phyloP scores from a whole-genome alignment of 2,113 vertebrate species.

The Petrocephalus zakoni region DNA sequence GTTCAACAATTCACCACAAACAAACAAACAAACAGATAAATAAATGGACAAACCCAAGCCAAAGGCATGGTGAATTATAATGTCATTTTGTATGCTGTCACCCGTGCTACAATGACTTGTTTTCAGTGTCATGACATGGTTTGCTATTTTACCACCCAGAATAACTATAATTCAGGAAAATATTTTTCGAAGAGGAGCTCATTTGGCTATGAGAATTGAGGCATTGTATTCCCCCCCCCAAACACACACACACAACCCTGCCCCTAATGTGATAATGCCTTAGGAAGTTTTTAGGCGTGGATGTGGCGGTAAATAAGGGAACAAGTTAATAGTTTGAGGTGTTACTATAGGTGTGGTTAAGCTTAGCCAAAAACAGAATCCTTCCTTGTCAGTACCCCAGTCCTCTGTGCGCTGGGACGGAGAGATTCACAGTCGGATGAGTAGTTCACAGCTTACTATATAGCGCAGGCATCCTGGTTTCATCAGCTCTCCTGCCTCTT shows the following conservation, averaged over 20 bases:
- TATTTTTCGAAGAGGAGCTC: background rate
- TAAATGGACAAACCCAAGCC: background rate
- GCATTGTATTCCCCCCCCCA: background rate
- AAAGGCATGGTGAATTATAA: background rate
- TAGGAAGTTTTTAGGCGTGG: background rate
- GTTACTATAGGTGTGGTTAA: slow-evolving; percentile 46
- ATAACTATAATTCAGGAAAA: background rate
- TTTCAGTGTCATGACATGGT: background rate
- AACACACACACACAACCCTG: background rate
- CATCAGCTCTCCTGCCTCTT: background rate
- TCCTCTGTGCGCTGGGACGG: slow-evolving; percentile 1
- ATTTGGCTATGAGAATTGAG: background rate
- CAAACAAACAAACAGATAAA: background rate
- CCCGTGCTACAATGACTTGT: background rate
- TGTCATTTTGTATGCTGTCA: background rate
- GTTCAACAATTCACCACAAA: background rate
- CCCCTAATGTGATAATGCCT: background rate
- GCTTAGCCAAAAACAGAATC: slow-evolving; percentile 26
- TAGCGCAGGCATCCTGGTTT: background rate
- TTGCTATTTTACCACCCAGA: background rate
- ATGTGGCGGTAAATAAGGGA: background rate
- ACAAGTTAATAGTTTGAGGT: slow-evolving; percentile 23
- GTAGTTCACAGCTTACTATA: background rate
- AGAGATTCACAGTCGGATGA: slow-evolving; percentile 41
- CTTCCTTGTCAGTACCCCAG: background rate